A percentile compares a stretch with the other conserved stretches of the same genome.
These are phyloP conservation scores for Cricetomys ansorgei DNA, from an alignment of 2,113 vertebrate genomes.

Conservation along the genomic window DNA sequence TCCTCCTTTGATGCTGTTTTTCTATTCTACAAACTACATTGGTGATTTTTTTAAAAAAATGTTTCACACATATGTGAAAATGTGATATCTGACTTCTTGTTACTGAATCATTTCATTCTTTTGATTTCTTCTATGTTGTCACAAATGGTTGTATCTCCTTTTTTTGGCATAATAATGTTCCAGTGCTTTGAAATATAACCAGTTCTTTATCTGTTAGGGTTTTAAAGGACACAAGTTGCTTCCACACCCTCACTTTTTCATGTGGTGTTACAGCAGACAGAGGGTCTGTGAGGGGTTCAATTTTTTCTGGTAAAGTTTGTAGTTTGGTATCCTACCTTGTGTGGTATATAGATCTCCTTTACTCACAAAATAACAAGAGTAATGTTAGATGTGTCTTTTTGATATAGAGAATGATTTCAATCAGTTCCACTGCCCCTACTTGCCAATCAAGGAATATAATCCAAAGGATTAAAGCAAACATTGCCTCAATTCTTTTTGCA, in stretches of 20 bases:
- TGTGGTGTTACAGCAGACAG: not conserved
- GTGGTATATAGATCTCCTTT: not conserved
- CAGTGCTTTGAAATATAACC: no score
- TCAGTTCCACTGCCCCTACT: not conserved
- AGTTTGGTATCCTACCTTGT: not conserved
- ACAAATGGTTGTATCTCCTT: not conserved
- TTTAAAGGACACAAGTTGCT: not conserved
- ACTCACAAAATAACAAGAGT: not conserved
- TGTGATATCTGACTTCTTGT: not conserved
- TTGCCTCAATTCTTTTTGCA: not conserved
- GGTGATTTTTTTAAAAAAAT: not conserved
- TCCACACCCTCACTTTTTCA: not conserved
- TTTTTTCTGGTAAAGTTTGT: not conserved
- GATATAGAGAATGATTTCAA: not conserved
- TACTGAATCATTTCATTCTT: not conserved
- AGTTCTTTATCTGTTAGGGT: not conserved
- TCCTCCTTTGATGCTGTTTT: fast-evolving
- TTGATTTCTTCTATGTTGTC: not conserved
- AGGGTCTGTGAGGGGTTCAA: not conserved
- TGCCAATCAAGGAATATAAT: not conserved
- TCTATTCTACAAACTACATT: not conserved
- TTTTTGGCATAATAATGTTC: not conserved
- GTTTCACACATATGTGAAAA: not conserved
- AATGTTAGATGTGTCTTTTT: not conserved
- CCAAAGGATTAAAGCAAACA: not conserved